Conservation (phyloP, 1,140 invertebrate genomes). For the Helicorthomorpha holstii region DNA sequence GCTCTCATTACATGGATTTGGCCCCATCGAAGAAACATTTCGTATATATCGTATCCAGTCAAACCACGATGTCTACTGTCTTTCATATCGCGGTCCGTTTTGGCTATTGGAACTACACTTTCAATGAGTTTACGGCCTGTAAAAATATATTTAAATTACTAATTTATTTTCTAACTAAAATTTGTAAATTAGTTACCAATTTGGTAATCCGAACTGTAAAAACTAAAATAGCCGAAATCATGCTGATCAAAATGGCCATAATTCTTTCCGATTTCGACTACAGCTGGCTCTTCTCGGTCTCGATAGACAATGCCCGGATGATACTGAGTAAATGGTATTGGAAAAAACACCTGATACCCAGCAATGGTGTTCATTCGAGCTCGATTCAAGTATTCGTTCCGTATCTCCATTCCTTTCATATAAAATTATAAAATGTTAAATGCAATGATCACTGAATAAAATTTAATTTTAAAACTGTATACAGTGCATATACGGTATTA, state of each 20-base stretch:
- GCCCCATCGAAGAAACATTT: slow-evolving; percentile 41
- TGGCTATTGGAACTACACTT: slow-evolving; percentile 37
- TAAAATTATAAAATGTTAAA: neutral
- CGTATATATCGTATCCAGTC: slow-evolving; percentile 33
- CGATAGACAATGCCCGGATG: slow-evolving; percentile 38
- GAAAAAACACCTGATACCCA: slow-evolving; percentile 59
- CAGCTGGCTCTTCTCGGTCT: slow-evolving; percentile 25
- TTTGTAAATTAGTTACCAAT: slow-evolving; percentile 33
- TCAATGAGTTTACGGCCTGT: slow-evolving; percentile 42
- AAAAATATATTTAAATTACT: slow-evolving; percentile 12
- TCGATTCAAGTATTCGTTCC: slow-evolving; percentile 33
- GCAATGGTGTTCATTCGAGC: slow-evolving; percentile 70
- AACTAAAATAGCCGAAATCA: slow-evolving; percentile 52
- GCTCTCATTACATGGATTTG: slow-evolving; percentile 48
- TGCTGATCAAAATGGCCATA: slow-evolving; percentile 60
- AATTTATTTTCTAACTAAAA: neutral
- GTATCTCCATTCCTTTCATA: slow-evolving; percentile 21
- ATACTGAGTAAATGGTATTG: slow-evolving; percentile 62
- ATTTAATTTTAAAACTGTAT: no score
- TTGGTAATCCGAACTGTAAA: slow-evolving; percentile 66
- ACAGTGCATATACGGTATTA: no score
- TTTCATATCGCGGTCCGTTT: slow-evolving; percentile 41
- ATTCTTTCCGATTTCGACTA: slow-evolving; percentile 54
- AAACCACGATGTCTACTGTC: slow-evolving; percentile 11
- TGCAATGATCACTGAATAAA: neutral